A percentile compares a stretch with the other conserved stretches of the same genome.
These are phyloP conservation scores for Diplazon laetatorius DNA, from an alignment of 2,888 invertebrate species.

Conservation along the genomic window DNA sequence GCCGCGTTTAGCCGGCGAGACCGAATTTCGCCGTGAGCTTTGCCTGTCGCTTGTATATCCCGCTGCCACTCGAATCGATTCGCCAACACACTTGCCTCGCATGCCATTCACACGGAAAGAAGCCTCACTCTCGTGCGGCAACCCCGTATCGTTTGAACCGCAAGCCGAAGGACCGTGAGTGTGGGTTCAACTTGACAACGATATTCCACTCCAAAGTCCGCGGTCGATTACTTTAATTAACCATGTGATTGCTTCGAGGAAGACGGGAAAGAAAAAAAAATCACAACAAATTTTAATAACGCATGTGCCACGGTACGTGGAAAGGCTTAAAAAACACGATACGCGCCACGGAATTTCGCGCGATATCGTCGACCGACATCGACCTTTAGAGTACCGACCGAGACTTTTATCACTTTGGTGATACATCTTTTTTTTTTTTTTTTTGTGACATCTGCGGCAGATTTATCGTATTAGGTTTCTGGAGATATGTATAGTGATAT, in stretches of 20 bases:
- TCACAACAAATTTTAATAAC: slow-evolving; percentile 71
- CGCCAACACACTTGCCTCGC: not conserved
- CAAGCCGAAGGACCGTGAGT: not conserved
- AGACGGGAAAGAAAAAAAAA: too few species aligned
- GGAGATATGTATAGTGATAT: not conserved
- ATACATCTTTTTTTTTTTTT: too few species aligned
- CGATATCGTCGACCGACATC: slow-evolving; percentile 38
- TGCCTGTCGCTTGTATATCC: slow-evolving; percentile 5
- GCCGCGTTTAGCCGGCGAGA: not conserved
- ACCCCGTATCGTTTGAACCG: slow-evolving; percentile 1
- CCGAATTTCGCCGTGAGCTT: slow-evolving; percentile 14
- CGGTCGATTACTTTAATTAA: slow-evolving; percentile 73
- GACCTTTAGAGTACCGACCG: slow-evolving; percentile 34
- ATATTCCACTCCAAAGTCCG: slow-evolving; percentile 71
- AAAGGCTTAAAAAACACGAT: slow-evolving; percentile 38
- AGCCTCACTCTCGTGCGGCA: not conserved
- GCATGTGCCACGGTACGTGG: slow-evolving; percentile 45
- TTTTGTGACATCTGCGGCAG: not conserved
- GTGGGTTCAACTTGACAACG: not conserved
- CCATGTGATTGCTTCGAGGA: slow-evolving; percentile 69
- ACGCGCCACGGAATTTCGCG: slow-evolving; percentile 31
- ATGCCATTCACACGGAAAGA: not conserved
- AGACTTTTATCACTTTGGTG: slow-evolving; percentile 2
- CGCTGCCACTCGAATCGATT: not conserved
- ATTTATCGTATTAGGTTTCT: not conserved